A percentile compares a stretch with the other conserved stretches of the same genome.
phyloP scores from a whole-genome alignment of 1,140 invertebrate species.

The Papilio machaon region DNA sequence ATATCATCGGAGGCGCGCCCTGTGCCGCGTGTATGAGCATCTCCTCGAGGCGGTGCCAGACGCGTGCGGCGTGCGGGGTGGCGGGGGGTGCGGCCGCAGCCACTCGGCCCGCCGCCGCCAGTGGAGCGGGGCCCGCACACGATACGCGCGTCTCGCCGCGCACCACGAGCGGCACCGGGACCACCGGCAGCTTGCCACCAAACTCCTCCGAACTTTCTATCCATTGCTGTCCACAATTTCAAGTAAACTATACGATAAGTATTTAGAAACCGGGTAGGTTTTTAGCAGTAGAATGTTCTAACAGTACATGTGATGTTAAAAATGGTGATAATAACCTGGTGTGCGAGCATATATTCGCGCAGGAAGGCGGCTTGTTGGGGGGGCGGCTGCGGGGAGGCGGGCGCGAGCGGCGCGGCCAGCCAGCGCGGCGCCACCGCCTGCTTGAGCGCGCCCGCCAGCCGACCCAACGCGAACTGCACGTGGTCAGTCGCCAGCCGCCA shows the following conservation, averaged over 20 bases:
- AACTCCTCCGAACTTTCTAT: conserved; percentile 80
- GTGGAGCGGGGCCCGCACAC: conserved; percentile 82
- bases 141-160: conserved; percentile 86
- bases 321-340: conserved; percentile 82
- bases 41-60: conserved; percentile 91
- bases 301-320: too few relatives aligned
- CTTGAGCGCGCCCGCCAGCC: conserved; percentile 92
- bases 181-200: conserved; percentile 80
- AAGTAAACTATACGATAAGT: too few relatives aligned
- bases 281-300: too few relatives aligned
- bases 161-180: conserved; percentile 87
- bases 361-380: conserved; percentile 93
- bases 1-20: conserved; percentile 87
- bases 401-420: conserved; percentile 90
- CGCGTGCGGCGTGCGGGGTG: conserved; percentile 63
- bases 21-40: conserved; percentile 87
- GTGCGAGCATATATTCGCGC: conserved; percentile 93
- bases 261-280: too few relatives aligned
- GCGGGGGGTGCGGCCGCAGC: conserved; percentile 73
- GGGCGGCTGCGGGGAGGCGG: conserved; percentile 88
- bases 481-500: conserved; percentile 97
- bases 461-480: conserved; percentile 96
- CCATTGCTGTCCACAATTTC: conserved; percentile 68
- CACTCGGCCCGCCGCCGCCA: conserved; percentile 75
- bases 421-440: conserved; percentile 89